Evolutionary conservation across 2,888 invertebrate genomes (phyloP).

Genomic region (Cybosia mesomella): DNA sequence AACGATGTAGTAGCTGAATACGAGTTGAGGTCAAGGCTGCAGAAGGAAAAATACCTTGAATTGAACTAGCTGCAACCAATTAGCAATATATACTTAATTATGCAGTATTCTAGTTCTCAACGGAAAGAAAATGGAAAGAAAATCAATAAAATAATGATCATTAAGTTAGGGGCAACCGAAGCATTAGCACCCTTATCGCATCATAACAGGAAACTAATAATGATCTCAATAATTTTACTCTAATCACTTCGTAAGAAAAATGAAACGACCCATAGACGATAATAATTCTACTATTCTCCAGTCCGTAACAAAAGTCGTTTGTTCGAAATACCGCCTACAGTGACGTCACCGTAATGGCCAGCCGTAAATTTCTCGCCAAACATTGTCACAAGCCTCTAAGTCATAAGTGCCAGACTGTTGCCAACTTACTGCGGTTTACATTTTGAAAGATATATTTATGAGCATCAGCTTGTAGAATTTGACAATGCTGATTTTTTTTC

Average conservation of each 20-base stretch:
- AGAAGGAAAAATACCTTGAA: background rate
- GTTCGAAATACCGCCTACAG: slow-evolving; percentile 58
- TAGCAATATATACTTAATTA: no score
- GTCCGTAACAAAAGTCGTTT: slow-evolving; percentile 60
- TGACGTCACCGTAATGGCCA: slow-evolving; percentile 57
- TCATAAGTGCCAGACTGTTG: slow-evolving; percentile 50
- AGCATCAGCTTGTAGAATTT: slow-evolving; percentile 20
- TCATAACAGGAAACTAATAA: slow-evolving; percentile 40
- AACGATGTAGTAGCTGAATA: no score
- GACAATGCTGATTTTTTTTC: slow-evolving; percentile 11
- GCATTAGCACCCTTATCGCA: background rate
- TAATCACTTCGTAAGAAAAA: slow-evolving; percentile 48
- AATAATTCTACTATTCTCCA: slow-evolving; percentile 49
- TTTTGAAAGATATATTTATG: slow-evolving; percentile 47
- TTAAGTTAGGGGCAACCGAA: background rate
- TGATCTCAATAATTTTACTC: slow-evolving; percentile 40
- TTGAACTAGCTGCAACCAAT: background rate
- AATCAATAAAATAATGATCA: background rate
- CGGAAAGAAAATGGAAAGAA: background rate
- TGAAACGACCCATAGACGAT: slow-evolving; percentile 33
- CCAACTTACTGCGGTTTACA: slow-evolving; percentile 52
- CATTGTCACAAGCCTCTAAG: slow-evolving; percentile 54
- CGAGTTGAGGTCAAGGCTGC: background rate
- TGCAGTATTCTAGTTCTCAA: background rate
- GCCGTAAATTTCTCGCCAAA: slow-evolving; percentile 62